Conservation (phyloP, 2,888 invertebrate genomes). For the Drosophila multiciliata region DNA sequence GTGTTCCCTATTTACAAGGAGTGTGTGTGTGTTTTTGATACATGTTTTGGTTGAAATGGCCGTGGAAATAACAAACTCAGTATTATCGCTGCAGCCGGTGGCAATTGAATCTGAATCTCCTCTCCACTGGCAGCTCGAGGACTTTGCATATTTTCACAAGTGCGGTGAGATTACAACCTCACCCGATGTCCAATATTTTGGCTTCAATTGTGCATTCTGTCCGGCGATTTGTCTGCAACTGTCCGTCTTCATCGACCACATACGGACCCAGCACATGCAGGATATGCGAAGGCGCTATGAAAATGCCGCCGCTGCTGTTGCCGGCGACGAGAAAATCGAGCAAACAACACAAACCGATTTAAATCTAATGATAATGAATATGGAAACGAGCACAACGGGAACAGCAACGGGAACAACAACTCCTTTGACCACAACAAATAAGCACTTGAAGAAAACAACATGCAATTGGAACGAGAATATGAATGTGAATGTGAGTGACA, state of each 20-base stretch:
- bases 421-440: conserved; percentile 44
- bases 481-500: neutral
- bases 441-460: conserved; percentile 43
- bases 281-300: conserved; percentile 75
- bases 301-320: conserved; percentile 8
- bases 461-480: conserved; percentile 49
- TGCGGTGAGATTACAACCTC: conserved; percentile 82
- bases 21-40: conserved; percentile 14
- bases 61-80: conserved; percentile 48
- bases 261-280: conserved; percentile 73
- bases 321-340: conserved; percentile 46
- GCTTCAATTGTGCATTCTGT: conserved; percentile 80
- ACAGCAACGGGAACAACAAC: neutral
- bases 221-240: conserved; percentile 78
- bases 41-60: conserved; percentile 40
- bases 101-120: conserved; percentile 31
- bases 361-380: conserved; percentile 56
- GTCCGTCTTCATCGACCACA: conserved; percentile 77
- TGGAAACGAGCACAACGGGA: conserved; percentile 54
- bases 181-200: conserved; percentile 78
- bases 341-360: conserved; percentile 70
- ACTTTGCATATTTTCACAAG: conserved; percentile 78
- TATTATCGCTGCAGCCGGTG: conserved; percentile 49
- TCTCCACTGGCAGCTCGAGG: conserved; percentile 74
- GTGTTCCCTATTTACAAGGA: conserved; percentile 26